These are phyloP conservation scores for Podargus strigoides DNA, from an alignment of 2,797 vertebrate genomes.

Conservation along the genomic window DNA sequence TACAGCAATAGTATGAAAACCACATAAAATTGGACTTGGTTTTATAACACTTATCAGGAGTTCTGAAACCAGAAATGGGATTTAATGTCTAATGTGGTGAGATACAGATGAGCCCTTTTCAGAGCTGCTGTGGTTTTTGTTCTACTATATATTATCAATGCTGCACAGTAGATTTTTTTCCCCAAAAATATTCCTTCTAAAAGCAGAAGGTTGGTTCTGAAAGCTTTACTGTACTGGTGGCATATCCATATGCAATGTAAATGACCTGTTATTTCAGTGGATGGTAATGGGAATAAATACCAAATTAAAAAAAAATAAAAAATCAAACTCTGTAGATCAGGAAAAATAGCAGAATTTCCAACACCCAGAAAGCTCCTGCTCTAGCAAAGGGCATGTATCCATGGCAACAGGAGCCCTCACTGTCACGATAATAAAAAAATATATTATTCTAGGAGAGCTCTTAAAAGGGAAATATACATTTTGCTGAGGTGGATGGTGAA, in stretches of 20 bases:
- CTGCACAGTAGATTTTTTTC: background rate
- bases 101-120: slow-evolving; percentile 11
- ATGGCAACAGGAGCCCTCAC: slow-evolving; percentile 62
- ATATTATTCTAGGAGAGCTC: slow-evolving; percentile 54
- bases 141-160: background rate
- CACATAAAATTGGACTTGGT: background rate
- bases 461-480: slow-evolving; percentile 69
- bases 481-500: slow-evolving; percentile 35
- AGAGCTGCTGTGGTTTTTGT: background rate
- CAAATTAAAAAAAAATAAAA: background rate
- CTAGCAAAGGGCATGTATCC: slow-evolving; percentile 54
- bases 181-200: background rate
- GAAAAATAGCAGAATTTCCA: slow-evolving; percentile 44
- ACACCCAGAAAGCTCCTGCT: slow-evolving; percentile 52
- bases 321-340: background rate
- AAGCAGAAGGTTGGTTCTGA: background rate
- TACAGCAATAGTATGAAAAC: background rate
- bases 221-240: background rate
- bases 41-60: slow-evolving; percentile 11
- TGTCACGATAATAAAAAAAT: slow-evolving; percentile 65
- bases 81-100: background rate
- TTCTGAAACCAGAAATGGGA: background rate
- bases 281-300: slow-evolving; percentile 31
- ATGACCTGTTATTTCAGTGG: slow-evolving; percentile 35
- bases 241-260: background rate